phyloP scores from a whole-genome alignment of 2,797 vertebrate species.

The Mormyrops boulengeri region DNA sequence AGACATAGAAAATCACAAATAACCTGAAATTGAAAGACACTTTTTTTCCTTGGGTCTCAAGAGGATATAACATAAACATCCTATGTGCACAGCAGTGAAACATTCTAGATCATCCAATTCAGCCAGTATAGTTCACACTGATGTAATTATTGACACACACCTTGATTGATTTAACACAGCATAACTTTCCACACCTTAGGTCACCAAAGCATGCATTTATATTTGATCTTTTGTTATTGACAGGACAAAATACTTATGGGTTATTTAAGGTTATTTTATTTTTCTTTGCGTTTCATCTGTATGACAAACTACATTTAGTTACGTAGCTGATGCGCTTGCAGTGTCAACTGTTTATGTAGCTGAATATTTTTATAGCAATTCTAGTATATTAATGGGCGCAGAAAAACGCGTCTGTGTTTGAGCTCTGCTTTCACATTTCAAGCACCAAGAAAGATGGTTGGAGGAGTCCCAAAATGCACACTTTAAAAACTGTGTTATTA shows the following conservation, averaged over 20 bases:
- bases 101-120: neutral
- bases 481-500: neutral
- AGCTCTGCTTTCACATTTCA: neutral
- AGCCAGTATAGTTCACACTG: neutral
- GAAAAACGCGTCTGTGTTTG: neutral
- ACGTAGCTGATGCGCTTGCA: neutral
- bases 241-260: neutral
- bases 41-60: no score
- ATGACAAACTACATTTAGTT: neutral
- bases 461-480: neutral
- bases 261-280: neutral
- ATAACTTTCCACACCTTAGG: neutral
- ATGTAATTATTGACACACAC: neutral
- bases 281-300: neutral
- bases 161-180: neutral
- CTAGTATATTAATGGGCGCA: neutral
- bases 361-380: neutral
- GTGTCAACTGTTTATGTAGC: neutral
- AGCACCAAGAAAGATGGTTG: neutral
- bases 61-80: neutral
- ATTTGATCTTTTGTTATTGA: neutral
- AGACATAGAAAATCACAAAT: no score
- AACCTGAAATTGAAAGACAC: no score
- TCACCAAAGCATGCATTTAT: neutral
- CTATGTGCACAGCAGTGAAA: neutral